Evolutionary conservation across 53 echinoderm and acorn worm genomes (phyloP).

Genomic region (Glandiceps talaboti): DNA sequence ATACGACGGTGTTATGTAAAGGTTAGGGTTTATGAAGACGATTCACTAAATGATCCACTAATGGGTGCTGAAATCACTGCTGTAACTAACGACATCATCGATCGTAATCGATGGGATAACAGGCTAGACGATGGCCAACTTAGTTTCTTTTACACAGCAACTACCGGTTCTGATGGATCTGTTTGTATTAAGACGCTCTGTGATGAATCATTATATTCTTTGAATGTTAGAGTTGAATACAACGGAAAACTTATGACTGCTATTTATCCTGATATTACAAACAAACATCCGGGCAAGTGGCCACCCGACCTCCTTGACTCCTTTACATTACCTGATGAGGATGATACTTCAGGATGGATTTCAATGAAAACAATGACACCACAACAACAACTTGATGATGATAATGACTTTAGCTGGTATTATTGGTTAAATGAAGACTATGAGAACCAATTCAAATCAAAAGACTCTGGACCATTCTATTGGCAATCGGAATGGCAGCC

Average conservation of each 20-base stretch:
- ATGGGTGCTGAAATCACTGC: neutral
- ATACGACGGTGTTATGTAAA: neutral
- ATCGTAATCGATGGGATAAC: neutral
- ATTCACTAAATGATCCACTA: neutral
- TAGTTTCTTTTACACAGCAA: neutral
- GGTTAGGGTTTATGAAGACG: neutral
- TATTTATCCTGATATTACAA: neutral
- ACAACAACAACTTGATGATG: neutral
- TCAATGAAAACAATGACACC: neutral
- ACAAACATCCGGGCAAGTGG: neutral
- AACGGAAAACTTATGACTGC: neutral
- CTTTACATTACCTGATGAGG: neutral
- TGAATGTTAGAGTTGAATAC: neutral
- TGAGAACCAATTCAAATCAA: neutral
- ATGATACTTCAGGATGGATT: neutral
- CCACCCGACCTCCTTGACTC: neutral
- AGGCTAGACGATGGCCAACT: neutral
- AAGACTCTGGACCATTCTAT: neutral
- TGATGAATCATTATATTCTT: neutral
- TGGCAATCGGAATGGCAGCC: neutral
- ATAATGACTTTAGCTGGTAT: neutral
- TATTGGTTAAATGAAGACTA: neutral
- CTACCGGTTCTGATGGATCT: neutral
- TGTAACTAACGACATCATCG: neutral
- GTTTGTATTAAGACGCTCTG: neutral